A percentile compares a stretch with the other conserved stretches of the same genome.
phyloP scores from a whole-genome alignment of 2,797 vertebrate genomes.

The Threskiornis aethiopicus region DNA sequence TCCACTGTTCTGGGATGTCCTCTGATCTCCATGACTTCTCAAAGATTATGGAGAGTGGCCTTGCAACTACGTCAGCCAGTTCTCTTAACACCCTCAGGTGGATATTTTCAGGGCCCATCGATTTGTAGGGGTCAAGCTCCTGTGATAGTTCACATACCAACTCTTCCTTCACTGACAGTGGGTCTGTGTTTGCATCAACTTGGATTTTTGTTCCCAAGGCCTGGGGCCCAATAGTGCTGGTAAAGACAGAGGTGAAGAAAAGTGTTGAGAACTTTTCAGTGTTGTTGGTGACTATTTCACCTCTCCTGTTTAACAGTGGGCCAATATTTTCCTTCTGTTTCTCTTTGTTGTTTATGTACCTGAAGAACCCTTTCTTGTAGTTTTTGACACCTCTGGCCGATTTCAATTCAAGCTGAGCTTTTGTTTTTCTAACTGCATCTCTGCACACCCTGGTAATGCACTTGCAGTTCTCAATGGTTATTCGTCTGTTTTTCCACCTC shows the following conservation, averaged over 20 bases:
- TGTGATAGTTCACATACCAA: too few species aligned
- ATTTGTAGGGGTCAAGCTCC: too few species aligned
- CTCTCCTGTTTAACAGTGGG: too few species aligned
- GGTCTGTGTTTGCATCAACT: not conserved
- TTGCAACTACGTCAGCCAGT: too few species aligned
- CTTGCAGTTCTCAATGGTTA: not conserved
- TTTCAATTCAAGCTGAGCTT: not conserved
- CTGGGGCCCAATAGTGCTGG: not conserved
- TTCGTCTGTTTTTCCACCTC: not conserved
- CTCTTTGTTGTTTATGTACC: too few species aligned
- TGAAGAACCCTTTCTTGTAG: too few species aligned
- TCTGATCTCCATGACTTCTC: fast-evolving
- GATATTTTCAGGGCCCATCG: too few species aligned
- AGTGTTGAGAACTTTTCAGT: not conserved
- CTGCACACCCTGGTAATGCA: not conserved
- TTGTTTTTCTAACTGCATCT: not conserved
- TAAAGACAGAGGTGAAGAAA: not conserved
- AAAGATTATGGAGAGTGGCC: too few species aligned
- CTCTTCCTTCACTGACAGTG: not conserved
- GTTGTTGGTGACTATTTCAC: too few species aligned
- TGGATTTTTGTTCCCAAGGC: not conserved
- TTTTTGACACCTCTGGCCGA: not conserved
- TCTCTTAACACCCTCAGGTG: too few species aligned
- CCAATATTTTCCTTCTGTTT: too few species aligned
- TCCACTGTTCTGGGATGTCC: not conserved